These are phyloP conservation scores for Helicoverpa armigera DNA, from an alignment of 1,140 invertebrate species.

Conservation along the genomic window DNA sequence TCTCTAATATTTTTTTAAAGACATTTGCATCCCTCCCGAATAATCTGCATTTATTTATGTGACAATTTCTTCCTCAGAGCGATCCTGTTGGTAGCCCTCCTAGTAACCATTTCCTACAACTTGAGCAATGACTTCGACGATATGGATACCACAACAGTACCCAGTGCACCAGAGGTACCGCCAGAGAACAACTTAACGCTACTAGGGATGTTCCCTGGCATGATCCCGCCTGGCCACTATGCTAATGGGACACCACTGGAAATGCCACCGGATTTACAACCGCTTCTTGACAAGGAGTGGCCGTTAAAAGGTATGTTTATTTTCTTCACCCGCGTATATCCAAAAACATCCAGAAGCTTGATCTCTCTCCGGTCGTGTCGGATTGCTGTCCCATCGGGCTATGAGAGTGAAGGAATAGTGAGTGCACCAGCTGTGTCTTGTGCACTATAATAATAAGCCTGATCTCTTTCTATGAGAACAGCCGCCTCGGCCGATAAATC, in stretches of 20 bases:
- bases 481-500: too few relatives aligned
- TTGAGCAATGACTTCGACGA: constrained; percentile 74
- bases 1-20: too few relatives aligned
- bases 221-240: neutral
- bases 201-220: constrained; percentile 9
- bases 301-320: constrained; percentile 71
- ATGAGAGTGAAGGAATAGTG: too few relatives aligned
- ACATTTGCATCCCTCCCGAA: too few relatives aligned
- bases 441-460: too few relatives aligned
- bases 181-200: constrained; percentile 55
- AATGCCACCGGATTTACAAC: constrained; percentile 57
- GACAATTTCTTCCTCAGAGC: constrained; percentile 59
- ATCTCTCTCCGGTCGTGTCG: too few relatives aligned
- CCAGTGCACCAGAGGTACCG: constrained; percentile 14
- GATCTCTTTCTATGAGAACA: too few relatives aligned
- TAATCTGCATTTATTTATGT: too few relatives aligned
- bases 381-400: too few relatives aligned
- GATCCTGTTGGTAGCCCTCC: constrained; percentile 78
- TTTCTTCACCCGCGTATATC: neutral
- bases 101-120: constrained; percentile 87
- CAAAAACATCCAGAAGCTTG: too few relatives aligned
- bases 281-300: constrained; percentile 71
- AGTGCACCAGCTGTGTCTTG: too few relatives aligned
- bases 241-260: constrained; percentile 1
- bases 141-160: constrained; percentile 49